Percentiles rank a stretch among this genome's conserved stretches.
Evolutionary conservation across 2,888 invertebrate genomes (phyloP).

Genomic region (Argynnis bischoffii): DNA sequence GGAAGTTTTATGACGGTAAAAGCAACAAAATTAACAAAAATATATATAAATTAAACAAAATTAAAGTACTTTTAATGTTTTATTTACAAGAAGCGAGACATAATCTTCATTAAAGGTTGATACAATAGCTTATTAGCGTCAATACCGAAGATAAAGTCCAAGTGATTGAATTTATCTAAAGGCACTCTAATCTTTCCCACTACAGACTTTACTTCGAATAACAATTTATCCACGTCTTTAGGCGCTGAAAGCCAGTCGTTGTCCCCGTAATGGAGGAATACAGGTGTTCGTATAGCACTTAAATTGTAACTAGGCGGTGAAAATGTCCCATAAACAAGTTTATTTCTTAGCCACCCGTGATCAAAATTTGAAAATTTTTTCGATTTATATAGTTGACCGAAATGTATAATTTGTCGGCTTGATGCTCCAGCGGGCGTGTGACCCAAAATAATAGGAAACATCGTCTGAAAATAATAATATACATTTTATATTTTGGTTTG

Average conservation of each 20-base stretch:
- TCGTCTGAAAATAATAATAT: constrained; percentile 62
- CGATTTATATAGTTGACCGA: constrained; percentile 71
- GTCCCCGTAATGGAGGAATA: constrained; percentile 77
- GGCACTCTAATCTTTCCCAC: constrained; percentile 76
- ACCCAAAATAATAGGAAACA: constrained; percentile 74
- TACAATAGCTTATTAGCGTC: constrained; percentile 83
- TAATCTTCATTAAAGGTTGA: constrained; percentile 71
- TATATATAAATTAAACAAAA: constrained; percentile 27
- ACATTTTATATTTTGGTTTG: too few relatives aligned
- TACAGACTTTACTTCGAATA: constrained; percentile 63
- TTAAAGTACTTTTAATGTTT: constrained; percentile 14
- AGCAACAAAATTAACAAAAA: constrained; percentile 3
- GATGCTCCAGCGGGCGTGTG: constrained; percentile 80
- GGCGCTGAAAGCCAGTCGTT: constrained; percentile 78
- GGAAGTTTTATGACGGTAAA: constrained; percentile 25
- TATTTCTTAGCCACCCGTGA: constrained; percentile 69
- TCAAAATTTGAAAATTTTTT: constrained; percentile 78
- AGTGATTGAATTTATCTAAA: constrained; percentile 75
- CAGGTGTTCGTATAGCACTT: constrained; percentile 66
- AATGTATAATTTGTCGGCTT: constrained; percentile 76
- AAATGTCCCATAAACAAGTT: constrained; percentile 68
- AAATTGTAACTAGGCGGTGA: constrained; percentile 78
- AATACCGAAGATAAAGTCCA: constrained; percentile 82
- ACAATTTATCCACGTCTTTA: constrained; percentile 67
- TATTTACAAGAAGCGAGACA: constrained; percentile 61